Conservation (phyloP, 2,888 invertebrate species). For the Dendrolimus pini region DNA sequence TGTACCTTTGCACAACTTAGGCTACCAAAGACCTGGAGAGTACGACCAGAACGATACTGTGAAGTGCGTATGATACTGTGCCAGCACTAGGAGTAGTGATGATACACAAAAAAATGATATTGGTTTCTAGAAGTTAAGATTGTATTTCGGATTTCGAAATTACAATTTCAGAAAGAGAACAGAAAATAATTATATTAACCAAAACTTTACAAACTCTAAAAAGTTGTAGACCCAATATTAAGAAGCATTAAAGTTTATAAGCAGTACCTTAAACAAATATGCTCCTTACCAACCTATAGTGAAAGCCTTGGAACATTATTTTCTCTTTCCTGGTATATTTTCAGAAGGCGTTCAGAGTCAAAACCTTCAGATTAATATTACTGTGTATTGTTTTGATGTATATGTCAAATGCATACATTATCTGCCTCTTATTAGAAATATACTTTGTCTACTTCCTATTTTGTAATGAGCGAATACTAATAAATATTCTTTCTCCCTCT, state of each 20-base stretch:
- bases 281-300: no score
- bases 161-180: neutral
- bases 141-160: neutral
- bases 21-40: no score
- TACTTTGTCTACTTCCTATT: conserved; percentile 21
- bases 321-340: no score
- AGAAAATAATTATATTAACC: neutral
- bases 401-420: neutral
- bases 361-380: no score
- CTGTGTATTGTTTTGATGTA: no score
- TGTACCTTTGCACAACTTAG: neutral
- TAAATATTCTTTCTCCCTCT: conserved; percentile 62
- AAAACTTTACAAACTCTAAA: no score
- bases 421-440: conserved; percentile 31
- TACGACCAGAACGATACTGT: conserved; percentile 2
- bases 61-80: conserved; percentile 16
- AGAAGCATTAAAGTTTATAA: no score
- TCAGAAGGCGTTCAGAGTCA: no score
- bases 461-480: conserved; percentile 77
- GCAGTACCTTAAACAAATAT: no score
- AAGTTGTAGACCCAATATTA: no score
- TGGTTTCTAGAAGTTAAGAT: conserved; percentile 25
- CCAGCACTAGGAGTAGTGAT: conserved; percentile 24
- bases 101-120: conserved; percentile 69
- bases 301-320: no score